Conservation (phyloP, 1,140 invertebrate genomes). For the Drosophila dunni region DNA sequence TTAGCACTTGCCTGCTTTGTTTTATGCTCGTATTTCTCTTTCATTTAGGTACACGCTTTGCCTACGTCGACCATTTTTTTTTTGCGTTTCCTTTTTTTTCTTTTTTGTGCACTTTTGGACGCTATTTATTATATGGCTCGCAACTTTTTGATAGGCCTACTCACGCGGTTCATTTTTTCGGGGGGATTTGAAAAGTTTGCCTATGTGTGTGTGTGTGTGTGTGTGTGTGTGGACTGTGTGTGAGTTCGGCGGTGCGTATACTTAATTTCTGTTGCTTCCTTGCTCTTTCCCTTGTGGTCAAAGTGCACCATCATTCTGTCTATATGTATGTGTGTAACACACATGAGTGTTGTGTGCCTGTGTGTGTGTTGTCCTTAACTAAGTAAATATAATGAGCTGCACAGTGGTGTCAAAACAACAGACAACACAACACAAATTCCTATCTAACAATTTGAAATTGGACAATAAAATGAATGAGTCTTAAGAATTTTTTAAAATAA, state of each 20-base stretch:
- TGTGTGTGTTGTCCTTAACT: constrained; percentile 62
- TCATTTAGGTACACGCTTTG: constrained; percentile 25
- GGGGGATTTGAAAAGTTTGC: constrained; percentile 76
- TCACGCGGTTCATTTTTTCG: constrained; percentile 69
- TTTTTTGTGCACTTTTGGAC: constrained; percentile 48
- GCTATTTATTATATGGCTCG: constrained; percentile 75
- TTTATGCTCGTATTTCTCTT: constrained; percentile 33
- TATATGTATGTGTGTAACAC: constrained; percentile 7
- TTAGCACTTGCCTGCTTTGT: constrained; percentile 48
- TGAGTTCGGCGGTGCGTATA: constrained; percentile 61
- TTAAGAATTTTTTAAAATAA: no score
- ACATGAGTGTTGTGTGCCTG: constrained; percentile 17
- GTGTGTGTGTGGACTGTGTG: constrained; percentile 3
- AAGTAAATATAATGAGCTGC: constrained; percentile 77
- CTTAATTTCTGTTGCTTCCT: constrained; percentile 63
- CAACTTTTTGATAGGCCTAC: constrained; percentile 82
- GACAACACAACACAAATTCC: not conserved
- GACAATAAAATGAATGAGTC: no score
- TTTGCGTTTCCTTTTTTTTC: constrained; percentile 18
- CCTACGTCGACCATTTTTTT: constrained; percentile 28
- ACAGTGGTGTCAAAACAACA: constrained; percentile 40
- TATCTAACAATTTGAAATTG: no score
- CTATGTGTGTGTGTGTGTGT: constrained; percentile 49
- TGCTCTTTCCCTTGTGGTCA: constrained; percentile 21
- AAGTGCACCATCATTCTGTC: constrained; percentile 18